Base-by-base conservation (phyloP, 2,888 invertebrate genomes). In the Drosophila infuscata region DNA sequence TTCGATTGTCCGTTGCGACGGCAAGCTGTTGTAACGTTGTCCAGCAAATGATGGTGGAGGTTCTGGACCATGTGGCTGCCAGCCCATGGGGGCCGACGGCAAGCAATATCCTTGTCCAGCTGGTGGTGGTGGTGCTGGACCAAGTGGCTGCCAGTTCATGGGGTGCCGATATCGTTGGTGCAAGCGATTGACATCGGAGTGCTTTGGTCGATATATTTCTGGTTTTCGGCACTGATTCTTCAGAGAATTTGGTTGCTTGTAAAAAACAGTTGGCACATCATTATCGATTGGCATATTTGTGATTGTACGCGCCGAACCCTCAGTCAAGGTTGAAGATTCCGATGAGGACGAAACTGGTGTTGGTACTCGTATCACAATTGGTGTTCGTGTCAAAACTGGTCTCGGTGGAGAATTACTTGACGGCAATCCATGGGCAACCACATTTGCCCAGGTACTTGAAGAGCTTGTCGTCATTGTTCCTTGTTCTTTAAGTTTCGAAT, bases 371-470 rank as follows among this genome's bases (percentile, higher is more conserved):
- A 0, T 0, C 15, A 3, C 5, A 36, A 36, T 38, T 35, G 52
- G 15, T 35, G 52, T 17, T 38, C 6, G 33, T 20, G 33, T 20
- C 36, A 2, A 3, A 4, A 12, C 1, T 33, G 33, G 8, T 17
- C 7, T 36, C 17, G 15, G 4, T 35, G 33, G 8, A n/a, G 33
- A 8, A 3, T 3, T 20, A 35, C 15, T 8, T 3, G 53, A 1
- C 9, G 53, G 35, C 53, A 53, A 5, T 0, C 71, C 78, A n/a
- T 71, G 12, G 2, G 71, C 61, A 36, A 79, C 75, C 43, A 79
- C 75, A 20, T 60, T 41, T 12, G 78, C 71, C 65, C 68, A 78
- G 0, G 78, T 68, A 1, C 46, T 57, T 1, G 70, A 15, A n/a
- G 48, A 17, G 3, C 2, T 15, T 38, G 29, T 11, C 29, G 3